phyloP scores from a whole-genome alignment of 2,113 vertebrate species.

The Stigmatopora argus region DNA sequence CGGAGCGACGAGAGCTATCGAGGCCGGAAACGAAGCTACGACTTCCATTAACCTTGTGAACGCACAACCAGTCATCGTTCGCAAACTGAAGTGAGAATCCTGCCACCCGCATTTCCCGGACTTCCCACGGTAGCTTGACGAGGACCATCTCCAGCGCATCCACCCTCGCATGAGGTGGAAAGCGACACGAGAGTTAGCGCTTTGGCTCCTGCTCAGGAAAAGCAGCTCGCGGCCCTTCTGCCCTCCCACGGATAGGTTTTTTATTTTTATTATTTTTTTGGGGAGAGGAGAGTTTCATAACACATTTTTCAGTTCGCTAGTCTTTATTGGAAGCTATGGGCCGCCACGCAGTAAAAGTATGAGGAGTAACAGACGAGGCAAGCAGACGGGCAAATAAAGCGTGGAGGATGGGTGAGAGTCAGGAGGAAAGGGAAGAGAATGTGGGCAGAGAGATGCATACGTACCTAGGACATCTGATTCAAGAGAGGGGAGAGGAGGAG shows the following conservation, averaged over 20 bases:
- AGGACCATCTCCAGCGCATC: slow-evolving; percentile 8
- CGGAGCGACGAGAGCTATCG: slow-evolving; percentile 20
- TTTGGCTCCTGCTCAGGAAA: slow-evolving; percentile 12
- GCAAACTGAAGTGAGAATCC: slow-evolving; percentile 17
- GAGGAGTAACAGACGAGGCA: slow-evolving; percentile 61
- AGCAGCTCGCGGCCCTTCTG: slow-evolving; percentile 21
- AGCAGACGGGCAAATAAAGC: slow-evolving; percentile 61
- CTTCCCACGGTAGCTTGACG: slow-evolving; percentile 11
- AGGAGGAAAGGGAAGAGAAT: slow-evolving; percentile 14
- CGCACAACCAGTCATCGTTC: not conserved
- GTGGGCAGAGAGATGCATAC: slow-evolving; percentile 61
- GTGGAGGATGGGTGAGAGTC: slow-evolving; percentile 28
- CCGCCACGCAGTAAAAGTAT: slow-evolving; percentile 51
- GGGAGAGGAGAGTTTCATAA: slow-evolving; percentile 8
- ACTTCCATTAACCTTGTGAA: slow-evolving; percentile 25
- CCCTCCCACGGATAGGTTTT: slow-evolving; percentile 36
- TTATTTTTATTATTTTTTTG: not conserved
- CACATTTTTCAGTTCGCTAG: not conserved
- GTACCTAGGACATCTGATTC: slow-evolving; percentile 85
- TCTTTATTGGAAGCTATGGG: slow-evolving; percentile 48
- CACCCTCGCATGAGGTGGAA: slow-evolving; percentile 5
- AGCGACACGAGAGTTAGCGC: slow-evolving; percentile 8
- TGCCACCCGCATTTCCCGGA: not conserved
- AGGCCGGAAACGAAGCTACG: slow-evolving; percentile 3
- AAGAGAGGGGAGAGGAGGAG: slow-evolving; percentile 41